Percentiles rank a stretch among this genome's conserved stretches.
Evolutionary conservation across 1,140 invertebrate genomes (phyloP).

Genomic region (Drosophila pseudoananassae): DNA sequence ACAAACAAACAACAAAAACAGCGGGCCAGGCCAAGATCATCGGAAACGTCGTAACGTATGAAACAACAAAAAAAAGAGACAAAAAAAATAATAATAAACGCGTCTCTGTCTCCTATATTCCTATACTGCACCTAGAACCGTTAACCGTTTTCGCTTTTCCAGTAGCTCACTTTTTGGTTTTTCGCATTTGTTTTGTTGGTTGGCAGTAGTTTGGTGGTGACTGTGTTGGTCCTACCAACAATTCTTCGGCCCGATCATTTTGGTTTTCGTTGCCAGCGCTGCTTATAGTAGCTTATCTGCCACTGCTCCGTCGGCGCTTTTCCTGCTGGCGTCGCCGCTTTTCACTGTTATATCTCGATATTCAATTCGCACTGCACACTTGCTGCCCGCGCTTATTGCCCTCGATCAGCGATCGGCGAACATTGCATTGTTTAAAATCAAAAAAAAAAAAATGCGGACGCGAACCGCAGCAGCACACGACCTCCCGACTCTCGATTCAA

Average conservation of each 20-base stretch:
- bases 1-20: constrained; percentile 56
- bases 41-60: constrained; percentile 54
- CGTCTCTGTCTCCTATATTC: neutral
- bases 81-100: constrained; percentile 19
- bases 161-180: neutral
- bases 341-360: neutral
- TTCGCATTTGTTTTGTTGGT: neutral
- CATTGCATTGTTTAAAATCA: neutral
- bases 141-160: neutral
- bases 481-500: neutral
- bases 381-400: neutral
- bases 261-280: constrained; percentile 6
- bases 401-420: neutral
- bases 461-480: neutral
- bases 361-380: neutral
- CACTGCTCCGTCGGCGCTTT: neutral
- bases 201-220: neutral
- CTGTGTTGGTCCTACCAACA: constrained; percentile 1
- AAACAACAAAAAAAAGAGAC: constrained; percentile 34
- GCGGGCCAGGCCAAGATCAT: constrained; percentile 61
- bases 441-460: constrained; percentile 3
- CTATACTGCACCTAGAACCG: neutral
- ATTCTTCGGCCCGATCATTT: constrained; percentile 2
- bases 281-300: neutral
- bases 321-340: neutral